These are phyloP conservation scores for Hydropsyche betteni DNA, from an alignment of 2,888 invertebrate genomes.

Conservation along the genomic window DNA sequence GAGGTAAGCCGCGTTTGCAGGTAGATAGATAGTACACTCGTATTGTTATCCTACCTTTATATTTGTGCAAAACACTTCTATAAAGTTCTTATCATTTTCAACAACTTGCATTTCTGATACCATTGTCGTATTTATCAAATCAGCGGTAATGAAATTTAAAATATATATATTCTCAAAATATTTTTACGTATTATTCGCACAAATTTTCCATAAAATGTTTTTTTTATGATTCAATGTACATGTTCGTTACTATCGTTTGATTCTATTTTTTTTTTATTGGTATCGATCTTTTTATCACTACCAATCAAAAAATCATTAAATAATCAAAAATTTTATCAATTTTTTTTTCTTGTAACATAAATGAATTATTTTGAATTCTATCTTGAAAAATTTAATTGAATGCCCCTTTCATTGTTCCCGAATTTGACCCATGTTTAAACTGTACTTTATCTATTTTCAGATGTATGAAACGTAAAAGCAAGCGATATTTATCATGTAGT, in stretches of 20 bases:
- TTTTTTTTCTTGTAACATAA: too few relatives aligned
- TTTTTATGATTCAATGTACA: too few relatives aligned
- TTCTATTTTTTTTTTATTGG: too few relatives aligned
- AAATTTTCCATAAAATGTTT: too few relatives aligned
- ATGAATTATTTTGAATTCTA: not conserved
- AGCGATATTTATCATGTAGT: conserved; percentile 23
- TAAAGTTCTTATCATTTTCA: conserved; percentile 16
- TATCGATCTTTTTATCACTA: too few relatives aligned
- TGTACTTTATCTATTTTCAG: conserved; percentile 26
- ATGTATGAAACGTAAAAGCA: conserved; percentile 7
- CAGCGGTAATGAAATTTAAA: not conserved
- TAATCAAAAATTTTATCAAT: not conserved
- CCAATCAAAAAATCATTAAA: not conserved
- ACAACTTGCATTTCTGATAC: conserved; percentile 31
- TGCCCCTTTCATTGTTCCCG: not conserved
- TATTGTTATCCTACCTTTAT: not conserved
- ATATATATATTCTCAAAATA: too few relatives aligned
- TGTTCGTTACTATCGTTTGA: too few relatives aligned
- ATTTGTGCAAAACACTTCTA: conserved; percentile 24
- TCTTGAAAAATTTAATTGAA: not conserved
- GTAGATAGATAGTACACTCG: too few relatives aligned
- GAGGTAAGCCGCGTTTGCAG: too few relatives aligned
- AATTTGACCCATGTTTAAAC: conserved; percentile 9
- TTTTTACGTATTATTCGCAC: too few relatives aligned
- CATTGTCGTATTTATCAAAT: conserved; percentile 22